A percentile compares a stretch with the other conserved stretches of the same genome.
phyloP scores from a whole-genome alignment of 2,797 vertebrate genomes.

The Syncerus caffer region DNA sequence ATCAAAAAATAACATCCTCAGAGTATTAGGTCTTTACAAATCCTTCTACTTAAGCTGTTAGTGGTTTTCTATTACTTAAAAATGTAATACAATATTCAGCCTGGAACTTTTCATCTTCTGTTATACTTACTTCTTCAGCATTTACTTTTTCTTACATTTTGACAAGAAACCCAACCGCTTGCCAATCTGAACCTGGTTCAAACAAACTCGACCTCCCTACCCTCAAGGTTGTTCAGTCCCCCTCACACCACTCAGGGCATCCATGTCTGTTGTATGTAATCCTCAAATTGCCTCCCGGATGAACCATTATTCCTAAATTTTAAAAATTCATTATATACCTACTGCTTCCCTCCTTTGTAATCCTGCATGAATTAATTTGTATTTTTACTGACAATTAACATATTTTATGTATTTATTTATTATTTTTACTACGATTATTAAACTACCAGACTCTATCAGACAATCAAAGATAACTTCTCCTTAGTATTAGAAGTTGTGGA shows the following conservation, averaged over 20 bases:
- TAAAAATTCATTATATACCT: neutral
- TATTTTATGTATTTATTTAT: neutral
- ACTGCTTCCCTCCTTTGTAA: neutral
- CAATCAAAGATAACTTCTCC: neutral
- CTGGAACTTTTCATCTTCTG: neutral
- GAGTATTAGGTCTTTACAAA: neutral
- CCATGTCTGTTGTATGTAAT: rapidly evolving
- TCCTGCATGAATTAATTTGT: neutral
- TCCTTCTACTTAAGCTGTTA: neutral
- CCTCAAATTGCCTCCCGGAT: neutral
- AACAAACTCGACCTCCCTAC: neutral
- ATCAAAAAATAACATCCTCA: neutral
- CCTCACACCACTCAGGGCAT: neutral
- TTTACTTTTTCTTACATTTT: neutral
- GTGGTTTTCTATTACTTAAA: neutral
- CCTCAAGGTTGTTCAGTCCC: rapidly evolving
- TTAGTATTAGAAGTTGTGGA: neutral
- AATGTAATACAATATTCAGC: neutral
- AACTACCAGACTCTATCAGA: neutral
- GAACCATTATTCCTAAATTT: neutral
- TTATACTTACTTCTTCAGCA: neutral
- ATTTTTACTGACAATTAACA: neutral
- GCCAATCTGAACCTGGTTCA: no score
- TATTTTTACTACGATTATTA: neutral
- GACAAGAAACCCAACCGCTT: neutral